phyloP scores from a whole-genome alignment of 2,797 vertebrate species.

The Pseudomugil tenellus region DNA sequence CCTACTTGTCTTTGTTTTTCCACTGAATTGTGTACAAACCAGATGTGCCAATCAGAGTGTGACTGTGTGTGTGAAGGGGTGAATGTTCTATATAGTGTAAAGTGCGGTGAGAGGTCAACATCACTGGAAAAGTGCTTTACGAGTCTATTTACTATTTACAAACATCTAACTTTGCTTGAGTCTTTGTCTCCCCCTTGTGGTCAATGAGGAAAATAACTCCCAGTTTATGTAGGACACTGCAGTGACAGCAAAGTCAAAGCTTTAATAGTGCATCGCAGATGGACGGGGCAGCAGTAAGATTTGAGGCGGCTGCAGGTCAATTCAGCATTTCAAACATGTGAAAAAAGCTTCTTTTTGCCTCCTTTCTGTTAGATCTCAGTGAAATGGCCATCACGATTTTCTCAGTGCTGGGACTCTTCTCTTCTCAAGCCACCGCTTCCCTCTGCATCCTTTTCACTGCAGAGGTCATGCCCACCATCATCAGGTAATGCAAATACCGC shows the following conservation, averaged over 20 bases:
- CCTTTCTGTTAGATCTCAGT: conserved; percentile 82
- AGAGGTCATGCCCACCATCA: conserved; percentile 89
- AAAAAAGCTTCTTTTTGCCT: not conserved
- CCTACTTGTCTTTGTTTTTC: conserved; percentile 26
- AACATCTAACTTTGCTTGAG: not conserved
- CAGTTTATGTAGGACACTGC: conserved; percentile 69
- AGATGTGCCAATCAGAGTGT: too few relatives aligned
- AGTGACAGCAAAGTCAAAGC: conserved; percentile 65
- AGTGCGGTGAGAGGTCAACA: too few relatives aligned
- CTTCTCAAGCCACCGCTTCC: conserved; percentile 87
- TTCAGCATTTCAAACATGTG: not conserved
- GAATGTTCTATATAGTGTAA: too few relatives aligned
- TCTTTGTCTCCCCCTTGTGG: conserved; percentile 74
- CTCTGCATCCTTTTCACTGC: conserved; percentile 90
- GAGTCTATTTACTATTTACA: too few relatives aligned
- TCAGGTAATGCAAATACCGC: conserved; percentile 79
- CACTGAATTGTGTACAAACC: not conserved
- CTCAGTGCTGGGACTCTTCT: conserved; percentile 89
- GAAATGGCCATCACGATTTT: conserved; percentile 87
- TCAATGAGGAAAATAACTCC: not conserved
- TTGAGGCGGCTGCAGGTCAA: not conserved
- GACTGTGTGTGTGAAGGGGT: too few relatives aligned
- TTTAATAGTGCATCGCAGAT: conserved; percentile 47
- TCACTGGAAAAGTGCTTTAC: too few relatives aligned
- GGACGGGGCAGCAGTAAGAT: conserved; percentile 6